Evolutionary conservation across 1,140 invertebrate genomes (phyloP).

Genomic region (Drosophila sturtevanti): DNA sequence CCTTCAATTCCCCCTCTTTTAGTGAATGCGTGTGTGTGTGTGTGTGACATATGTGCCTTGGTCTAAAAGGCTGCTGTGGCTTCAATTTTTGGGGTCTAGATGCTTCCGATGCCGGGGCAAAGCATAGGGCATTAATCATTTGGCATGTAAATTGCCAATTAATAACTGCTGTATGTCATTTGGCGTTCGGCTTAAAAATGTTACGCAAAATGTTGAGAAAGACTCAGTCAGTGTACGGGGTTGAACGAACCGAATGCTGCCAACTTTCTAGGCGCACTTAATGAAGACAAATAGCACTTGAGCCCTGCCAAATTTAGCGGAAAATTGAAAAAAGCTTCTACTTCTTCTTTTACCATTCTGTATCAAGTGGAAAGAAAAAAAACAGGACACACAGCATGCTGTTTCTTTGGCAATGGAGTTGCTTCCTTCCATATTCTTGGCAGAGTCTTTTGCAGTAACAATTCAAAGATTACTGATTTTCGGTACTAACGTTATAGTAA

Average conservation of each 20-base stretch:
- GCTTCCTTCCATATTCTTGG: constrained; percentile 47
- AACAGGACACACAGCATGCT: constrained; percentile 19
- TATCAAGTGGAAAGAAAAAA: neutral
- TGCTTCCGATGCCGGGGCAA: constrained; percentile 54
- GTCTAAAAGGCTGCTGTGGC: constrained; percentile 62
- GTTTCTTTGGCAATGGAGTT: constrained; percentile 20
- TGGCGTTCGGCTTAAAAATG: constrained; percentile 69
- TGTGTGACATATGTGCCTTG: constrained; percentile 68
- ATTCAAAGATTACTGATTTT: constrained; percentile 10
- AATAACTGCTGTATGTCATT: constrained; percentile 81
- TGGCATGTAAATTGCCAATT: constrained; percentile 82
- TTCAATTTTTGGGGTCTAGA: constrained; percentile 58
- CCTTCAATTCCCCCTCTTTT: constrained; percentile 10
- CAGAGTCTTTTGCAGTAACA: constrained; percentile 32
- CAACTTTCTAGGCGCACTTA: constrained; percentile 61
- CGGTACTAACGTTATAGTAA: constrained; percentile 3
- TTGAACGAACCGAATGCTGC: constrained; percentile 39
- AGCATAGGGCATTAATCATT: constrained; percentile 70
- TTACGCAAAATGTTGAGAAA: constrained; percentile 54
- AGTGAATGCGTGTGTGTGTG: too few species aligned
- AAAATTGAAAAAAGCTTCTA: constrained; percentile 81
- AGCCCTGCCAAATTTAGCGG: constrained; percentile 80
- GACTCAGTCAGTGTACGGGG: constrained; percentile 5
- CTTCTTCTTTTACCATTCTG: constrained; percentile 19
- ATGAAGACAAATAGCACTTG: constrained; percentile 81